Evolutionary conservation across 2,888 invertebrate species (phyloP).

Genomic region (Napeogenes inachia): DNA sequence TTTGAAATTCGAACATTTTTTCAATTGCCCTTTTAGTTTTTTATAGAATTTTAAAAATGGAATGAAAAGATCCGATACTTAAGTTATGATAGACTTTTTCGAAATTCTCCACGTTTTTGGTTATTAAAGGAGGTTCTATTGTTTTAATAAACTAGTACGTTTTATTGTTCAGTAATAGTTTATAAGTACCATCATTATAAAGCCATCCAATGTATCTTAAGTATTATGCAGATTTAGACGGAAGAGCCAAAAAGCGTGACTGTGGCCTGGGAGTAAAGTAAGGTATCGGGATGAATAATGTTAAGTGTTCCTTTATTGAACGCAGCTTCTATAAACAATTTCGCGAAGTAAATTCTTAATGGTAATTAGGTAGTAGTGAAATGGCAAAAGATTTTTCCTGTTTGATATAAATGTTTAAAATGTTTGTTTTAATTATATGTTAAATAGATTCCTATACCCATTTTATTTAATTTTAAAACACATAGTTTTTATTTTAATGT

Average conservation of each 20-base stretch:
- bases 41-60: conserved; percentile 23
- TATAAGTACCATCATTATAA: conserved; percentile 29
- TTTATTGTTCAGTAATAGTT: neutral
- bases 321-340: conserved; percentile 62
- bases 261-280: conserved; percentile 46
- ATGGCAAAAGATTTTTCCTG: conserved; percentile 31
- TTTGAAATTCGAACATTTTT: conserved; percentile 60
- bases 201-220: conserved; percentile 49
- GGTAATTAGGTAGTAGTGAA: conserved; percentile 32
- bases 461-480: no score
- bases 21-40: conserved; percentile 26
- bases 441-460: no score
- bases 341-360: conserved; percentile 60
- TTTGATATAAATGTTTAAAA: neutral
- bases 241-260: conserved; percentile 63
- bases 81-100: no score
- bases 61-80: conserved; percentile 8
- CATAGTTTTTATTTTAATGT: no score
- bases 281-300: conserved; percentile 62
- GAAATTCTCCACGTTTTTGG: no score
- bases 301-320: conserved; percentile 54
- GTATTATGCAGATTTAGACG: conserved; percentile 58
- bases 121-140: no score
- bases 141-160: no score
- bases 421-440: neutral